These are phyloP conservation scores for Gasteruption jaculator DNA, from an alignment of 2,888 invertebrate genomes.

Conservation along the genomic window DNA sequence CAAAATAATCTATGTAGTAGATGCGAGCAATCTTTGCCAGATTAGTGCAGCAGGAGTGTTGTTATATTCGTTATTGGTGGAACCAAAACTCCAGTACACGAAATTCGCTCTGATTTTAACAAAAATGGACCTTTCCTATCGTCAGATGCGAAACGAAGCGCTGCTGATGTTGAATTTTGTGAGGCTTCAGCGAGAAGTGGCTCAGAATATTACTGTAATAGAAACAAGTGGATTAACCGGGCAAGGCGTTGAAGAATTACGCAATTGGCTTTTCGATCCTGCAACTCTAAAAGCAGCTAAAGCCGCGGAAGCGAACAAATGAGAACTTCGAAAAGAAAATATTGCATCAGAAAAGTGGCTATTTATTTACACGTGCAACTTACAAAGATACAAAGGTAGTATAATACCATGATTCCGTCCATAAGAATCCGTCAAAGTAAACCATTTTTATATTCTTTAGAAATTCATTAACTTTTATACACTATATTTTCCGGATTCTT, in stretches of 20 bases:
- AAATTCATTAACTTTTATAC: too few species aligned
- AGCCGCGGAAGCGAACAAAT: slow-evolving; percentile 24
- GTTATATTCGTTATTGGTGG: slow-evolving; percentile 71
- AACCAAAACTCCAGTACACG: slow-evolving; percentile 64
- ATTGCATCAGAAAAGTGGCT: slow-evolving; percentile 1
- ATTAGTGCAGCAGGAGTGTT: slow-evolving; percentile 80
- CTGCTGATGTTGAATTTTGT: slow-evolving; percentile 75
- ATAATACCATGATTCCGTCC: slow-evolving; percentile 11
- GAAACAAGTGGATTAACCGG: slow-evolving; percentile 74
- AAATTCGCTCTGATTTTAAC: slow-evolving; percentile 68
- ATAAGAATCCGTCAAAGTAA: slow-evolving; percentile 7
- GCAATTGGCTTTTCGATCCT: slow-evolving; percentile 57
- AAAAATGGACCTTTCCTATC: slow-evolving; percentile 82
- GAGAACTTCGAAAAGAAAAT: slow-evolving; percentile 1
- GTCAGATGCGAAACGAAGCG: slow-evolving; percentile 84
- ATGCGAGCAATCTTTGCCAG: slow-evolving; percentile 80
- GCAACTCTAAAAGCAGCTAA: slow-evolving; percentile 27
- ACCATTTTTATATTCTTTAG: slow-evolving; percentile 4
- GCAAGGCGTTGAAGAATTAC: slow-evolving; percentile 65
- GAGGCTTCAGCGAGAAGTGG: slow-evolving; percentile 65
- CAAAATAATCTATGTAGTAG: slow-evolving; percentile 72
- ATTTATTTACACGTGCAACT: slow-evolving; percentile 31
- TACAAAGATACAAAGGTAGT: slow-evolving; percentile 32
- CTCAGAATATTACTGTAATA: slow-evolving; percentile 63
- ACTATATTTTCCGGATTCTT: too few species aligned